A percentile compares a stretch with the other conserved stretches of the same genome.
These are phyloP conservation scores for Verasper variegatus DNA, from an alignment of 2,113 vertebrate species.

Conservation along the genomic window DNA sequence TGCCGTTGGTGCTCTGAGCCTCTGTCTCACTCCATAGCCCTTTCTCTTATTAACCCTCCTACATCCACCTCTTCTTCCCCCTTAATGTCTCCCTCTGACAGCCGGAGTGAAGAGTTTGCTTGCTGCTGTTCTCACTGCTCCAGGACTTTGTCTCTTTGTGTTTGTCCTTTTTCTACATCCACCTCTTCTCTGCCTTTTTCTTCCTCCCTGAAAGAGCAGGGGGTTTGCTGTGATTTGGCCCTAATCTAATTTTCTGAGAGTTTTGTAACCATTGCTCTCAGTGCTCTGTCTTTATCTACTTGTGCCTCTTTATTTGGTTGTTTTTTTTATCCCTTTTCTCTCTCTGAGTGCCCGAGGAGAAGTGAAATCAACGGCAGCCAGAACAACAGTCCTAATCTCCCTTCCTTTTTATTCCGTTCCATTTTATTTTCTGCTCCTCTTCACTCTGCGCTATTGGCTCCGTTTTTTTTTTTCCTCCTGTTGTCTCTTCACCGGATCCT, in stretches of 20 bases:
- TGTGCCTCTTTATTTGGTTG: constrained; percentile 25
- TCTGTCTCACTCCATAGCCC: constrained; percentile 14
- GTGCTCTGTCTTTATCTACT: constrained; percentile 31
- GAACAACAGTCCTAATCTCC: constrained; percentile 13
- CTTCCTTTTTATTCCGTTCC: constrained; percentile 26
- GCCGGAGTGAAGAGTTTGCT: constrained; percentile 30
- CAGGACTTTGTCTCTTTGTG: constrained; percentile 16
- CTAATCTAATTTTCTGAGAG: constrained; percentile 7
- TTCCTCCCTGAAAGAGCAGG: constrained; percentile 14
- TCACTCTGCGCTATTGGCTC: constrained; percentile 6
- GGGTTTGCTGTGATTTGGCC: constrained; percentile 20
- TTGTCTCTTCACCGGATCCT: constrained; percentile 17
- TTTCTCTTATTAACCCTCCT: constrained; percentile 19
- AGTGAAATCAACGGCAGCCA: constrained; percentile 25
- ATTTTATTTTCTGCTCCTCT: constrained; percentile 25
- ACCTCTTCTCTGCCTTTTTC: constrained; percentile 14
- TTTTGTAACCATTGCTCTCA: constrained; percentile 7
- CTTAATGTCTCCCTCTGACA: constrained; percentile 20
- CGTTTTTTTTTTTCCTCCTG: neutral
- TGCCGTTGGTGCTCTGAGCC: neutral
- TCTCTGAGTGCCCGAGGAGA: constrained; percentile 20
- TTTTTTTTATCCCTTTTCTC: neutral
- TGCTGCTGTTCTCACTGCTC: constrained; percentile 7
- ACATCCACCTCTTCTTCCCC: neutral
- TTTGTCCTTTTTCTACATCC: constrained; percentile 18